A percentile compares a stretch with the other conserved stretches of the same genome.
Conservation (phyloP, 1,140 invertebrate genomes). For the Drosophila mayri region DNA sequence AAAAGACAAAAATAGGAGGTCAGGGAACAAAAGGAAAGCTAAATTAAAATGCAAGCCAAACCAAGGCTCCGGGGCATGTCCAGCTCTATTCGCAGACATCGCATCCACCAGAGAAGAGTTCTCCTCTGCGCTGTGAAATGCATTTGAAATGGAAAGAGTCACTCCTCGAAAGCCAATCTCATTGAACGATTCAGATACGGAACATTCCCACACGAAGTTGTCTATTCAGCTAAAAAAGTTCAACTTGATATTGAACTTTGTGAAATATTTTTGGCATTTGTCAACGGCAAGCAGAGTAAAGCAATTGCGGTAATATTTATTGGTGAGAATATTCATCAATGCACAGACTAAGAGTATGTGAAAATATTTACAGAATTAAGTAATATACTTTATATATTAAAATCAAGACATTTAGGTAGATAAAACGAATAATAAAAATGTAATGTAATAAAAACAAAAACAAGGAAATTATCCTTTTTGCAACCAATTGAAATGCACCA, state of each 20-base stretch:
- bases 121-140: constrained; percentile 27
- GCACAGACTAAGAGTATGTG: no score
- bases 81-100: neutral
- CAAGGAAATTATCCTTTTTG: neutral
- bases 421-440: neutral
- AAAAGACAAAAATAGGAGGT: neutral
- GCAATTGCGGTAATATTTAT: constrained; percentile 1
- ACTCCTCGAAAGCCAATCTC: neutral
- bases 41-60: constrained; percentile 69
- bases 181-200: constrained; percentile 3
- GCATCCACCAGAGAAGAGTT: neutral
- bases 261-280: neutral
- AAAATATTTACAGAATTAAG: neutral
- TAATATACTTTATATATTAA: neutral
- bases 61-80: constrained; percentile 32
- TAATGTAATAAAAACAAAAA: neutral
- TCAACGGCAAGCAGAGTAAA: neutral
- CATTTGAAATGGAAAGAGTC: constrained; percentile 27
- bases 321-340: no score
- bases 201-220: constrained; percentile 12
- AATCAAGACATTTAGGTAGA: neutral
- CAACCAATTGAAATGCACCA: constrained; percentile 17
- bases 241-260: constrained; percentile 12
- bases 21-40: neutral
- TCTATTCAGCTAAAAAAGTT: constrained; percentile 6